Percentiles rank a stretch among this genome's conserved stretches.
These are phyloP conservation scores for Formicarius rufipectus DNA, from an alignment of 2,113 vertebrate species.

Conservation along the genomic window DNA sequence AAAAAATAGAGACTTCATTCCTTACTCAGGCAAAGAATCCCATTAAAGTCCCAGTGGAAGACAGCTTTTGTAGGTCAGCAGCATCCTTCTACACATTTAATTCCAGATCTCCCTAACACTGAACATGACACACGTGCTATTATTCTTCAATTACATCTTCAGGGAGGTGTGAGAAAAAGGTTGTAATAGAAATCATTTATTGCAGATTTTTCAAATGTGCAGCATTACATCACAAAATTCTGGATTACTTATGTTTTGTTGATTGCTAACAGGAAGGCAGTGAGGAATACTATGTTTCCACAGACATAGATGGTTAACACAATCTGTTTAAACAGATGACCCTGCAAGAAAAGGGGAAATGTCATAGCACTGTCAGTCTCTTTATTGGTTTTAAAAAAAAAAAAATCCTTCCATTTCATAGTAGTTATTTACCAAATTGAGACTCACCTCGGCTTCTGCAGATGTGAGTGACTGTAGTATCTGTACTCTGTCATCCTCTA, in stretches of 20 bases:
- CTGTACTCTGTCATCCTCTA: conserved; percentile 79
- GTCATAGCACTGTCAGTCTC: background rate
- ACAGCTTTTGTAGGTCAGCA: background rate
- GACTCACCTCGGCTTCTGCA: conserved; percentile 72
- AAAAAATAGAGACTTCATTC: background rate
- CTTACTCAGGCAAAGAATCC: background rate
- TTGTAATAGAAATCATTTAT: background rate
- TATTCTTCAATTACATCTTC: background rate
- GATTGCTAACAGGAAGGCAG: conserved; percentile 76
- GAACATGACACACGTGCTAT: background rate
- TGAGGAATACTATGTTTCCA: conserved; percentile 81
- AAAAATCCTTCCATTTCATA: background rate
- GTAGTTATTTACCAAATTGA: background rate
- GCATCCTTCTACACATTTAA: background rate
- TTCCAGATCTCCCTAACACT: background rate
- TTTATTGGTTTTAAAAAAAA: background rate
- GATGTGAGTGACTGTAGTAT: conserved; percentile 74
- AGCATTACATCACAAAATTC: background rate
- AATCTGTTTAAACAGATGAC: conserved; percentile 76
- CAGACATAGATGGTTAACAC: conserved; percentile 79
- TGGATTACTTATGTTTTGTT: conserved; percentile 15
- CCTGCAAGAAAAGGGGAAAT: conserved; percentile 70
- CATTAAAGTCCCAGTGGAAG: background rate
- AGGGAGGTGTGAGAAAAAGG: background rate
- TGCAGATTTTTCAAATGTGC: background rate